Evolutionary conservation across 2,888 invertebrate species (phyloP).

Genomic region (Drosophila fulvimacula): DNA sequence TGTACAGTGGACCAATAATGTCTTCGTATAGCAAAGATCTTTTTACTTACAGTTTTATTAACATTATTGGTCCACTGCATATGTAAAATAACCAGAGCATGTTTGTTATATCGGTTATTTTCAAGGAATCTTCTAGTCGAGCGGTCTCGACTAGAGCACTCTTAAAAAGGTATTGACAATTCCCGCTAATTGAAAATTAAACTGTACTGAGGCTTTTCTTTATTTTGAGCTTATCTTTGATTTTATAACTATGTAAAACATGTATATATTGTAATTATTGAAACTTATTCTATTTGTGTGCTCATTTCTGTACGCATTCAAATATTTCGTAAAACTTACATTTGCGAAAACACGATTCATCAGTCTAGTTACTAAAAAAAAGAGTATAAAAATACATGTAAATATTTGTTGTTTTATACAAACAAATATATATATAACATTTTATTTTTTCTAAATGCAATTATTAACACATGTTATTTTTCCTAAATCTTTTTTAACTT

Average conservation of each 20-base stretch:
- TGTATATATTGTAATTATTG: constrained; percentile 61
- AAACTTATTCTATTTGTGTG: constrained; percentile 64
- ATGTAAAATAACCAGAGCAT: too few relatives aligned
- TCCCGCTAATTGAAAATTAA: not conserved
- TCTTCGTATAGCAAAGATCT: too few relatives aligned
- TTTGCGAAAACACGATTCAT: constrained; percentile 45
- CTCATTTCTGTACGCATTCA: constrained; percentile 43
- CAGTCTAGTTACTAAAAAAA: constrained; percentile 69
- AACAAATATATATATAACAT: constrained; percentile 37
- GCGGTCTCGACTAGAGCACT: too few relatives aligned
- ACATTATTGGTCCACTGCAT: too few relatives aligned
- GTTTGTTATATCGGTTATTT: too few relatives aligned
- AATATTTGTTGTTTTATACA: constrained; percentile 25
- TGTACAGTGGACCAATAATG: too few relatives aligned
- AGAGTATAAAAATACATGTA: constrained; percentile 53
- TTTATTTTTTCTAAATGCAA: constrained; percentile 69
- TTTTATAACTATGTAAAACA: constrained; percentile 67
- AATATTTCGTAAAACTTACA: constrained; percentile 37
- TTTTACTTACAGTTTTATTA: too few relatives aligned
- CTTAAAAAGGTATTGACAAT: not conserved
- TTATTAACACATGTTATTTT: constrained; percentile 50
- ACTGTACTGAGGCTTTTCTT: too few relatives aligned
- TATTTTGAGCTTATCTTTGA: constrained; percentile 54
- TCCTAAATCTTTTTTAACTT: constrained; percentile 10
- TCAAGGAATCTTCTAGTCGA: too few relatives aligned